Evolutionary conservation across 1,140 invertebrate genomes (phyloP), one percentile per base, ranked within the genome.

Genomic region (Eciton burchellii): DNA sequence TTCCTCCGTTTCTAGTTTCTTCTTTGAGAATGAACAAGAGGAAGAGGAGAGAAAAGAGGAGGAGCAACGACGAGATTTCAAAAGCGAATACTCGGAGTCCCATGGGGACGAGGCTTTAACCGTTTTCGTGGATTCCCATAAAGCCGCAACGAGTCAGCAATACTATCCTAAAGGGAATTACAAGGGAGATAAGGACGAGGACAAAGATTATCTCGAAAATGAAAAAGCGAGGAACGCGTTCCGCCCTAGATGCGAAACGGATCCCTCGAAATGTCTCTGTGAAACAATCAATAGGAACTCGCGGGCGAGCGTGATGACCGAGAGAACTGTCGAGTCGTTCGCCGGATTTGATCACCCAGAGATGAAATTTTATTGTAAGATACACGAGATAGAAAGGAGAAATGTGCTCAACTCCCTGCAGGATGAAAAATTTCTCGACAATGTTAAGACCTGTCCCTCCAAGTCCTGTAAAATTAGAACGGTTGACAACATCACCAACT

Each of bases 401-500:
- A 70, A 41, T 1, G n/a, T 21, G 0, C 19, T 21, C 0, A 16
- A 29, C 21, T 70, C 21, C 1, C 9, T 19, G 9, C 74, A 79
- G 21, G 66, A 70, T 43, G 63, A 79, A 12, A 68, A 56, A 29
- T 57, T 68, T 1, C n/a, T 68, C 24, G 63, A 79, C 35, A 14
- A 19, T 43, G 21, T 56, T 16, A 79, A 70, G 12, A 57, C 57
- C 1, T 81, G 72, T 49, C 54, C 77, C 5, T 82, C 82, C 0
- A 92, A 89, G 71, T 86, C 88, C 6, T 85, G 85, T 26, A 84
- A 68, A 45, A 79, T 82, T 19, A 86, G 84, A 19, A 90, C 89
- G 0, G 90, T 91, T 19, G 92, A 93, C 24, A 92, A 92, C 72
- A 81, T 91, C 14, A 59, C 90, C 11, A 91, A 84, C 14, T 90